Percentiles rank a stretch among this genome's conserved stretches.
Conservation (phyloP, 2,888 invertebrate genomes). For the Lordiphosa andalusiaca region DNA sequence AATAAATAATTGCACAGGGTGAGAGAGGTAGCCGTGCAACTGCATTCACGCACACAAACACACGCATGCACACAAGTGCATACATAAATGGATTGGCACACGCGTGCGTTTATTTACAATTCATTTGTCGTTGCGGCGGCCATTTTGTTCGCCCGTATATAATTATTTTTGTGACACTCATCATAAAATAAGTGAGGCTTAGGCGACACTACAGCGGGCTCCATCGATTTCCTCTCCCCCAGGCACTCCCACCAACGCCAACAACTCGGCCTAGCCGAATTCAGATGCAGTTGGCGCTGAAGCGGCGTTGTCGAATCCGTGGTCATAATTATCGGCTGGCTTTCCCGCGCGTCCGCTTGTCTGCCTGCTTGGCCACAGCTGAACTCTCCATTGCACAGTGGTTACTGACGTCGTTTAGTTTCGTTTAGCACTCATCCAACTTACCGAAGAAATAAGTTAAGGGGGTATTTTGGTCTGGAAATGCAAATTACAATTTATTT, state of each 20-base stretch:
- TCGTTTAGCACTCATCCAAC: no score
- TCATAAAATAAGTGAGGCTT: not conserved
- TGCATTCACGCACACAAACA: conserved; percentile 5
- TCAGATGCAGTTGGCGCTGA: not conserved
- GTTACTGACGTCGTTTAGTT: no score
- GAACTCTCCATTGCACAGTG: conserved; percentile 1
- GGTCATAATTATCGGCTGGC: conserved; percentile 26
- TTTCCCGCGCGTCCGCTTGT: not conserved
- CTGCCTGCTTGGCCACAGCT: not conserved
- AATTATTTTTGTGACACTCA: conserved; percentile 6
- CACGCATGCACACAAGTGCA: conserved; percentile 3
- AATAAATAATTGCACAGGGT: conserved; percentile 25
- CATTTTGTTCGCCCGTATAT: conserved; percentile 9
- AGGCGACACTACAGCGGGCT: not conserved
- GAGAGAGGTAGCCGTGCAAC: not conserved
- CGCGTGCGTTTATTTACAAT: conserved; percentile 7
- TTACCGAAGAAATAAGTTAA: no score
- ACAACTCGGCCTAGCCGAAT: not conserved
- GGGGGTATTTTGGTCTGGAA: no score
- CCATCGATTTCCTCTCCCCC: not conserved
- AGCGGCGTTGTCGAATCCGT: conserved; percentile 9
- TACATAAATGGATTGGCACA: conserved; percentile 10
- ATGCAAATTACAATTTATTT: no score
- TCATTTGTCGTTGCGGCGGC: conserved; percentile 12
- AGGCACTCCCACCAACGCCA: not conserved